These are phyloP conservation scores for Thomomys bottae DNA, from an alignment of 2,113 vertebrate genomes.

Conservation along the genomic window DNA sequence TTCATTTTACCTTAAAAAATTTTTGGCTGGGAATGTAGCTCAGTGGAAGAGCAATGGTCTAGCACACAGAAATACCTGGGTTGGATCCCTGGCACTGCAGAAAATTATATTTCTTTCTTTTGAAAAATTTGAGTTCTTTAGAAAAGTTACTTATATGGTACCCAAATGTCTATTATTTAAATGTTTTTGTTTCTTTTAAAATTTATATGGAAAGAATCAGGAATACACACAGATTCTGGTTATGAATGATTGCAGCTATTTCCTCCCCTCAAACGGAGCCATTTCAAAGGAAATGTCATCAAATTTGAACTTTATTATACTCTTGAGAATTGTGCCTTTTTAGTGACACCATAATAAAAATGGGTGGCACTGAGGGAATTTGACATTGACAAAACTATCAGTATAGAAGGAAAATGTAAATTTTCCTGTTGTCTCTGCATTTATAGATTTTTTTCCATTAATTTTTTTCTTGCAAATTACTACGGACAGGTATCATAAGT, in stretches of 20 bases:
- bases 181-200: neutral
- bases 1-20: neutral
- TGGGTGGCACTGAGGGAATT: neutral
- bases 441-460: neutral
- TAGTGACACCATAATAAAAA: neutral
- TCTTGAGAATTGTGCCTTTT: neutral
- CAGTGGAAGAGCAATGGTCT: neutral
- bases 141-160: neutral
- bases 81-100: neutral
- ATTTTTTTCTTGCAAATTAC: neutral
- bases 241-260: neutral
- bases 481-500: neutral
- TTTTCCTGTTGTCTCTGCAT: neutral
- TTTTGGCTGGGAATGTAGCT: neutral
- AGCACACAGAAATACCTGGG: neutral
- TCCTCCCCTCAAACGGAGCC: neutral
- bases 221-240: too few relatives aligned
- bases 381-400: neutral
- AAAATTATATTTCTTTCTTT: neutral
- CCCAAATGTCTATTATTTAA: neutral
- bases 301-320: neutral
- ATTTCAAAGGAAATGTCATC: neutral
- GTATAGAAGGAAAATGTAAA: neutral
- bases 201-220: neutral
- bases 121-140: conserved; percentile 16